phyloP scores from a whole-genome alignment of 2,113 vertebrate species.

The Polypterus senegalus region DNA sequence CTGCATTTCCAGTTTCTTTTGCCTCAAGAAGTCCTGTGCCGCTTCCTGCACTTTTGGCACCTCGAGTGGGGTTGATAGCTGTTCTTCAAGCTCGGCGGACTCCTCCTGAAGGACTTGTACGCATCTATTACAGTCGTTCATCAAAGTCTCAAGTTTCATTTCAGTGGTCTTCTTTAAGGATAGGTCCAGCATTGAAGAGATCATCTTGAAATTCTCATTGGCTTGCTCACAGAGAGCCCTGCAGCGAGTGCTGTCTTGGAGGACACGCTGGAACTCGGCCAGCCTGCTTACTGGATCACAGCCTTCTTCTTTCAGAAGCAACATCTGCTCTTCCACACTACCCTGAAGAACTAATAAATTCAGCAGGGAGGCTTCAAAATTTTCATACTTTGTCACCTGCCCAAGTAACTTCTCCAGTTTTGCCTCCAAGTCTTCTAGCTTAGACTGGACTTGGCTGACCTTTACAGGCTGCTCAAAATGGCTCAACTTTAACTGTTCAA shows the following conservation, averaged over 20 bases:
- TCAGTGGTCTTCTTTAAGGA: constrained; percentile 50
- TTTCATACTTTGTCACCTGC: constrained; percentile 36
- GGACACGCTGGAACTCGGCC: constrained; percentile 44
- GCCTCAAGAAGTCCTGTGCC: constrained; percentile 37
- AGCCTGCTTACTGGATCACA: constrained; percentile 31
- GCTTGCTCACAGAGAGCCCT: constrained; percentile 41
- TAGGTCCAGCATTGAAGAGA: constrained; percentile 39
- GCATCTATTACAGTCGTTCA: constrained; percentile 37
- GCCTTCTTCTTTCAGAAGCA: constrained; percentile 30
- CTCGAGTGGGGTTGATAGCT: constrained; percentile 34
- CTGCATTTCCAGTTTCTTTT: constrained; percentile 44
- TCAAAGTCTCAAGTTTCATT: constrained; percentile 39
- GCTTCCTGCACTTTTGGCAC: constrained; percentile 39
- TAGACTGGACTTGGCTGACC: constrained; percentile 28
- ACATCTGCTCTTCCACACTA: constrained; percentile 42
- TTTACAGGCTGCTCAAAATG: constrained; percentile 25
- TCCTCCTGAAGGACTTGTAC: constrained; percentile 39
- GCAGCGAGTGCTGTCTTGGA: constrained; percentile 47
- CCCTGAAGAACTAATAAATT: constrained; percentile 45
- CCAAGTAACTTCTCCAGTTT: constrained; percentile 38
- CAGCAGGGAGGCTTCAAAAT: constrained; percentile 46
- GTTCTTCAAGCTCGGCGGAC: constrained; percentile 37
- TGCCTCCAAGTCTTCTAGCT: constrained; percentile 41
- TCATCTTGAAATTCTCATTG: constrained; percentile 42
- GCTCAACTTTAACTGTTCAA: constrained; percentile 34